Evolutionary conservation across 2,797 vertebrate genomes (phyloP).

Genomic region (Nannoperca obscura): DNA sequence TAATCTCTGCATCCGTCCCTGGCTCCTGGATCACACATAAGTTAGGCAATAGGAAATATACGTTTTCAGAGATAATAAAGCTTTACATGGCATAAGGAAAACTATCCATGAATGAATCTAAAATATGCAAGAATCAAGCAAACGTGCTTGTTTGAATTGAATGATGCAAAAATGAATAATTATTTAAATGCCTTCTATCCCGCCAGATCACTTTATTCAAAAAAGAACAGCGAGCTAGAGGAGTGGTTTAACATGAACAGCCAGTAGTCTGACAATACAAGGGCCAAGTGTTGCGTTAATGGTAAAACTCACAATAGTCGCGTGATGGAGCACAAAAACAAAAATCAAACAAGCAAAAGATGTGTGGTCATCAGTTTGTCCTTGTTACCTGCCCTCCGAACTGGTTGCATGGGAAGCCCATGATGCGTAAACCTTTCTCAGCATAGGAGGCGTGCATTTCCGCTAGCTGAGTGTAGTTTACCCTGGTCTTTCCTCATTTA

Average conservation of each 20-base stretch:
- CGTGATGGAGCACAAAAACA: background rate
- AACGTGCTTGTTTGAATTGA: background rate
- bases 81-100: background rate
- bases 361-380: background rate
- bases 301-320: background rate
- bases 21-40: slow-evolving; percentile 87
- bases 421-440: slow-evolving; percentile 95
- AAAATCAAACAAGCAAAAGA: background rate
- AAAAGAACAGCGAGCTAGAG: background rate
- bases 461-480: slow-evolving; percentile 98
- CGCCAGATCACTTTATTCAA: background rate
- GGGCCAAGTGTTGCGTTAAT: background rate
- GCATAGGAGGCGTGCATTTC: slow-evolving; percentile 91
- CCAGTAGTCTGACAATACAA: background rate
- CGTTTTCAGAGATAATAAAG: background rate
- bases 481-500: slow-evolving; percentile 95
- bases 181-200: background rate
- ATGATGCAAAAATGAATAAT: background rate
- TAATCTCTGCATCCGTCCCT: slow-evolving; percentile 90
- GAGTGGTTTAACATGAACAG: background rate
- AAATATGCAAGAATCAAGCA: background rate
- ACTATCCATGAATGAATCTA: fast-evolving
- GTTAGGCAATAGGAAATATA: background rate
- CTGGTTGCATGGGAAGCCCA: slow-evolving; percentile 98
- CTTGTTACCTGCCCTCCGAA: slow-evolving; percentile 93